Evolutionary conservation across 2,113 vertebrate species (phyloP), one percentile per base, ranked within the genome.

Genomic region (Dunckerocampus dactyliophorus): DNA sequence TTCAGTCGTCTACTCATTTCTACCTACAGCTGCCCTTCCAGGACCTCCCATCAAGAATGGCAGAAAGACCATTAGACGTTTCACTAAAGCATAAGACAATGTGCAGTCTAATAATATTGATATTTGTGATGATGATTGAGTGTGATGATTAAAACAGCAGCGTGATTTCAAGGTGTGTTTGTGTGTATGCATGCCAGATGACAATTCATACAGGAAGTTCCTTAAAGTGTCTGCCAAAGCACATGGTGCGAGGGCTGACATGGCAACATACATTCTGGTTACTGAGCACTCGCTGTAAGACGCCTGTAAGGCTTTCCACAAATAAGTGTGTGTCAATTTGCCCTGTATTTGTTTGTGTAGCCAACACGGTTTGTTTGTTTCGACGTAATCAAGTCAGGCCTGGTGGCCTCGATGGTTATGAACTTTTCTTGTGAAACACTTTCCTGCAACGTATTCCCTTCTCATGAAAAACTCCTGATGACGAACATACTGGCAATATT

Each of bases 301-400:
- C 24, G 74, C 63, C 69, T 87, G 82, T 85, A 58, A 80, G 69
- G 10, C 67, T 47, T 58, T 75, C 49, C 11, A 81, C 80, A 85
- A 84, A 79, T 56, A 56, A 62, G 51, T 59, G 11, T 79, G 76
- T 80, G 76, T 80, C 61, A 24, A 19, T 37, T 39, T 61, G 34
- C 69, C 50, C 47, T 47, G 34, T 21, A 45, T 67, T 62, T 59
- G 60, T 74, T 69, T 69, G 65, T 42, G 24, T 67, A 69, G 63
- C 12, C 53, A 52, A 62, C 39, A 76, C 75, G 71, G 37, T 59
- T 31, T 58, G 39, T 60, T 54, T 63, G 46, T 63, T 21, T 59
- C 53, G 47, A 43, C 11, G 19, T 59, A 37, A 65, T 72, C 53
- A 74, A 24, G 61, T 76, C 65, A 79, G 22, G 39, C 39, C 39